phyloP scores from a whole-genome alignment of 2,888 invertebrate genomes.

The Zelleria hepariella region DNA sequence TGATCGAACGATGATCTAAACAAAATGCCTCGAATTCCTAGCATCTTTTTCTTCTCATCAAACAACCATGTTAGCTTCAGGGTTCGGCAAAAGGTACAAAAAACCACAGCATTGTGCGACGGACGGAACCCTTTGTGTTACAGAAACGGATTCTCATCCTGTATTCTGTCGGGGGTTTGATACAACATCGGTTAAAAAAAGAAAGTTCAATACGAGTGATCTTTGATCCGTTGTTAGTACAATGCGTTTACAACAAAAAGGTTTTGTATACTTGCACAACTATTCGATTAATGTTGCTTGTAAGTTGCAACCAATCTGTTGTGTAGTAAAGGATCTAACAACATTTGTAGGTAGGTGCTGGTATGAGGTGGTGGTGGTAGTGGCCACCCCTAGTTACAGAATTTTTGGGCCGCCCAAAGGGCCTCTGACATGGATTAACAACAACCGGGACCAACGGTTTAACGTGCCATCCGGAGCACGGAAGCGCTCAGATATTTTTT shows the following conservation, averaged over 20 bases:
- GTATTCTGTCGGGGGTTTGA: constrained; percentile 3
- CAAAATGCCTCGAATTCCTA: not conserved
- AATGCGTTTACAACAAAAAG: not conserved
- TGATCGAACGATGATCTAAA: not conserved
- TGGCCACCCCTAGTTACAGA: no score
- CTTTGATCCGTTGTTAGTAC: not conserved
- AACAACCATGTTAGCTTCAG: not conserved
- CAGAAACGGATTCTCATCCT: constrained; percentile 1
- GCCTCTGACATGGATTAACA: no score
- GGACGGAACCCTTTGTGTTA: constrained; percentile 2
- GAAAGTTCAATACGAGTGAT: not conserved
- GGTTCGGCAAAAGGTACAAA: constrained; percentile 1
- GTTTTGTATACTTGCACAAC: no score
- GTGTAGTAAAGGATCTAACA: no score
- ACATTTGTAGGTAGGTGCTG: no score
- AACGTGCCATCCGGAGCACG: no score
- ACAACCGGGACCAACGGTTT: no score
- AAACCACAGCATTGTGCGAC: not conserved
- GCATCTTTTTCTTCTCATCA: not conserved
- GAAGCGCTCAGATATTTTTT: no score
- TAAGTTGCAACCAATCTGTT: no score
- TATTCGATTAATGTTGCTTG: no score
- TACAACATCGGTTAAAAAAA: not conserved
- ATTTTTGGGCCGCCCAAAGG: no score
- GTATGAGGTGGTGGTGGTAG: no score